phyloP scores from a whole-genome alignment of 2,888 invertebrate species.

The Acleris holmiana region DNA sequence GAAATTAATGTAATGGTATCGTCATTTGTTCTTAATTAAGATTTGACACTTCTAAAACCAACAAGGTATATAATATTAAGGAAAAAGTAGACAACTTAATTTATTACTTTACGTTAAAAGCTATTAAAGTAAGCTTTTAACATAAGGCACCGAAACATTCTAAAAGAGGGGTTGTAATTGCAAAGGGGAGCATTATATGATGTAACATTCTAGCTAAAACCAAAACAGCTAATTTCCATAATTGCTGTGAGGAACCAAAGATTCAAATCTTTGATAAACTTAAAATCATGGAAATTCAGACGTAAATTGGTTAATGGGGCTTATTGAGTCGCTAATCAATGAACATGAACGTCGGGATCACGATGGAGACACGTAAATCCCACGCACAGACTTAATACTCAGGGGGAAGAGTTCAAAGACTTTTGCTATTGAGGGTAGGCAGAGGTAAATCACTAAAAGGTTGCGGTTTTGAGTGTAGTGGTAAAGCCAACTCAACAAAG shows the following conservation, averaged over 20 bases:
- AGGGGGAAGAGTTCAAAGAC: slow-evolving; percentile 75
- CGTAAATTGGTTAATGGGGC: slow-evolving; percentile 80
- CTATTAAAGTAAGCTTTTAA: slow-evolving; percentile 19
- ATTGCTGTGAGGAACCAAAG: slow-evolving; percentile 40
- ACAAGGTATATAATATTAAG: neutral
- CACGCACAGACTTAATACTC: slow-evolving; percentile 60
- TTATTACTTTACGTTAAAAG: slow-evolving; percentile 7
- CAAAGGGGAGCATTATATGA: slow-evolving; percentile 22
- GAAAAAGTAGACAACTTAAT: neutral
- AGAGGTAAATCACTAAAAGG: slow-evolving; percentile 42
- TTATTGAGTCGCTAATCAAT: slow-evolving; percentile 79
- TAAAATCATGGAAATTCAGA: slow-evolving; percentile 65
- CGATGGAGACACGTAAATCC: slow-evolving; percentile 68
- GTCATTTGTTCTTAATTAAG: neutral
- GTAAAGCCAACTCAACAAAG: slow-evolving; percentile 14
- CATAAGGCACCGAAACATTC: slow-evolving; percentile 10
- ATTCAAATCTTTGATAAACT: slow-evolving; percentile 57
- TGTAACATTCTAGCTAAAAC: slow-evolving; percentile 15
- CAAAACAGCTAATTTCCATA: slow-evolving; percentile 23
- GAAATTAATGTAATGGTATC: slow-evolving; percentile 25
- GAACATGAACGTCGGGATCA: slow-evolving; percentile 77
- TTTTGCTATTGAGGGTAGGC: slow-evolving; percentile 63
- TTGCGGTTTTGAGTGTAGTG: slow-evolving; percentile 15
- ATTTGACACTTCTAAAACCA: too few species aligned
- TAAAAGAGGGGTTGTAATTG: slow-evolving; percentile 16